These are phyloP conservation scores for Lycophotia porphyrea DNA, from an alignment of 2,888 invertebrate genomes.

Conservation along the genomic window DNA sequence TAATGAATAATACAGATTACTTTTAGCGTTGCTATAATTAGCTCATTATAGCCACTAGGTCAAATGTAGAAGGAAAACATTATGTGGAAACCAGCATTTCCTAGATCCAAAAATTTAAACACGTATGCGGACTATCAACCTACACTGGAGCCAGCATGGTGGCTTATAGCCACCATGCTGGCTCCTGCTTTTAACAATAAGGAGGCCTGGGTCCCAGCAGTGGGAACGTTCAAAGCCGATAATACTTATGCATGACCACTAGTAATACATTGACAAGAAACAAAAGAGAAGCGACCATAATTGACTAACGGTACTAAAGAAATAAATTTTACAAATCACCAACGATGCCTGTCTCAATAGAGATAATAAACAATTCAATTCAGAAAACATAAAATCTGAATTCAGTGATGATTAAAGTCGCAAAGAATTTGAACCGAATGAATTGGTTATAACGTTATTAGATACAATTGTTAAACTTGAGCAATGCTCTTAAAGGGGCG, in stretches of 20 bases:
- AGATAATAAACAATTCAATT: slow-evolving; percentile 40
- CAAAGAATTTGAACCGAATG: slow-evolving; percentile 43
- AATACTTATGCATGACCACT: background rate
- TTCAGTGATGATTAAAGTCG: slow-evolving; percentile 40
- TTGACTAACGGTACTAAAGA: background rate
- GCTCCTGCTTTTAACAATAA: background rate
- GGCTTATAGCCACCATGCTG: background rate
- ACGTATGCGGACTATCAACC: background rate
- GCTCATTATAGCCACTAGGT: background rate
- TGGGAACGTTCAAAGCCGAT: background rate
- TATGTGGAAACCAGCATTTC: background rate
- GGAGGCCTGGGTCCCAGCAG: background rate
- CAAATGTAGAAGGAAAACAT: background rate
- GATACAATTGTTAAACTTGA: slow-evolving; percentile 44
- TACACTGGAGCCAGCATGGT: background rate
- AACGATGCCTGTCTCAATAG: background rate
- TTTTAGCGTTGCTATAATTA: background rate
- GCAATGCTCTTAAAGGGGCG: slow-evolving; percentile 43
- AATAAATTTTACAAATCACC: slow-evolving; percentile 5
- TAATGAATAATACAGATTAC: background rate
- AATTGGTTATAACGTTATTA: slow-evolving; percentile 39
- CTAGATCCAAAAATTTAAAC: background rate
- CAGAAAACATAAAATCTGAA: slow-evolving; percentile 27
- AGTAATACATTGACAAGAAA: background rate
- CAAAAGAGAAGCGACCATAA: background rate